Conservation (phyloP, 2,888 invertebrate species). For the Ornithoptera alexandrae region DNA sequence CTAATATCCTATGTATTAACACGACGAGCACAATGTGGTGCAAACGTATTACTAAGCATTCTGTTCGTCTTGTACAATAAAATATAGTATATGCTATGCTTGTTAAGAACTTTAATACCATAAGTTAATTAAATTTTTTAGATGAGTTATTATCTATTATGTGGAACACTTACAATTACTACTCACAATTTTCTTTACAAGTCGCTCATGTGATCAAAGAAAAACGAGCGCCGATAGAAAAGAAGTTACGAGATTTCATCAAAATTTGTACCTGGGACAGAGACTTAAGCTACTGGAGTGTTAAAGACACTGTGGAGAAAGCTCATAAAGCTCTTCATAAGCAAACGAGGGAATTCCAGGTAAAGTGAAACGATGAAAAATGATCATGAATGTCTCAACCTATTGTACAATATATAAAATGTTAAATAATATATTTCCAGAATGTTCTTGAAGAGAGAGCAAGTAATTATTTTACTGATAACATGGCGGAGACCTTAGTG, state of each 20-base stretch:
- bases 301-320: slow-evolving; percentile 92
- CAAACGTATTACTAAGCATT: no score
- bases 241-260: slow-evolving; percentile 94
- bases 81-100: neutral
- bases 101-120: neutral
- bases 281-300: slow-evolving; percentile 96
- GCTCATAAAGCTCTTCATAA: slow-evolving; percentile 93
- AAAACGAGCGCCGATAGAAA: slow-evolving; percentile 90
- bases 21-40: no score
- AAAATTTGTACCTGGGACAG: slow-evolving; percentile 97
- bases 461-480: slow-evolving; percentile 63
- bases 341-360: slow-evolving; percentile 91
- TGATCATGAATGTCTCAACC: neutral
- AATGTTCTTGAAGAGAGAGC: slow-evolving; percentile 78
- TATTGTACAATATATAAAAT: neutral
- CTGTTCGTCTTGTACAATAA: neutral
- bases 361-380: slow-evolving; percentile 40
- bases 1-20: no score
- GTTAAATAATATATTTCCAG: slow-evolving; percentile 48
- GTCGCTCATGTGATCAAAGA: slow-evolving; percentile 83
- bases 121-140: slow-evolving; percentile 43
- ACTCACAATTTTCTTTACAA: slow-evolving; percentile 86
- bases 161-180: slow-evolving; percentile 92
- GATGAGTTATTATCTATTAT: slow-evolving; percentile 83
- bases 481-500: slow-evolving; percentile 50